phyloP scores from a whole-genome alignment of 37 sponge, comb jelly and placozoan species.

The Eunapius fragilis region DNA sequence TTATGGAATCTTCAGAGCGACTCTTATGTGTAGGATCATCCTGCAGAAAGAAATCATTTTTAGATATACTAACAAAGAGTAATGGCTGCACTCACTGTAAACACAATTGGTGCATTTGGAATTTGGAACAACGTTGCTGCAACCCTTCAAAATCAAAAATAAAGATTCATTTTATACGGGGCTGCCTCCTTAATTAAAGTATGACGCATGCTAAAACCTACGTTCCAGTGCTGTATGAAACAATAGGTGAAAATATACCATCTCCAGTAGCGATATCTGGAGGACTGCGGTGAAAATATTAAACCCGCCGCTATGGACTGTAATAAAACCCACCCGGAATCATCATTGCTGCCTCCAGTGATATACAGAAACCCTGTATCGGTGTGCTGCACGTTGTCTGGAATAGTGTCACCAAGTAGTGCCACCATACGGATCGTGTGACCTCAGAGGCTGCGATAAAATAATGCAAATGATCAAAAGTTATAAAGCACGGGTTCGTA shows the following conservation, averaged over 20 bases:
- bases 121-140: slow-evolving; percentile 83
- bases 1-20: slow-evolving; percentile 83
- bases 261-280: slow-evolving; percentile 37
- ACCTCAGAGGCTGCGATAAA: slow-evolving; percentile 36
- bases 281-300: not conserved
- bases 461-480: not conserved
- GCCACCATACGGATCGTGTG: slow-evolving; percentile 86
- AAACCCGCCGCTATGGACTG: not conserved
- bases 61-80: not conserved
- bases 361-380: slow-evolving; percentile 86
- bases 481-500: not conserved
- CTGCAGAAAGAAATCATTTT: slow-evolving; percentile 29
- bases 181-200: not conserved
- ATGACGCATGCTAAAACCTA: slow-evolving; percentile 3
- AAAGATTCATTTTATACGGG: not conserved
- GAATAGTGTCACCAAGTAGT: slow-evolving; percentile 81
- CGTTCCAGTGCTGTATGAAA: slow-evolving; percentile 56
- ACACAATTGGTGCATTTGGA: slow-evolving; percentile 82
- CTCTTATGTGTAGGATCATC: slow-evolving; percentile 76
- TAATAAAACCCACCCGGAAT: slow-evolving; percentile 22
- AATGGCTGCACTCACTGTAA: slow-evolving; percentile 54
- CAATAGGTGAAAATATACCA: slow-evolving; percentile 19
- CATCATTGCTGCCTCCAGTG: slow-evolving; percentile 81
- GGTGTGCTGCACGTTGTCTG: slow-evolving; percentile 56
- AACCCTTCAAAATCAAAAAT: slow-evolving; percentile 33